Base-by-base conservation (phyloP, 2,113 vertebrate species). In the Tor tambroides region DNA sequence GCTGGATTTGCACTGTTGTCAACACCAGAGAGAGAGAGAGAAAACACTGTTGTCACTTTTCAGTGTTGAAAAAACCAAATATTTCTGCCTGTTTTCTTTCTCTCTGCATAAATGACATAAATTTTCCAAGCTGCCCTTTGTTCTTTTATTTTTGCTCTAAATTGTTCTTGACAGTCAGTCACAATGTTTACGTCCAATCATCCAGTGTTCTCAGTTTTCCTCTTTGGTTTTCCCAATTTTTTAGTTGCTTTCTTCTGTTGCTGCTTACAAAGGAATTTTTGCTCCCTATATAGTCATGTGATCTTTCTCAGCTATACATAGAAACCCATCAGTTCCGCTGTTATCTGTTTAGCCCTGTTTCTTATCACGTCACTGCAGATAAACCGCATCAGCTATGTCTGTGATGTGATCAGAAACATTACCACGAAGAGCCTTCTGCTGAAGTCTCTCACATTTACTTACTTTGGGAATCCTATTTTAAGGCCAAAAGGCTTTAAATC, bases 281-380 rank as follows among this genome's bases (percentile, higher is more conserved):
- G 8, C 5, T 65, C 38, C 38, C 4, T 65, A 46, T 81, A 65
- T 46, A 46, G 80, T 38, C 79, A 63, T 80, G 35, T 4, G 11
- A 63, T 43, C n/a, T 65, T 59, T 65, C 38, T 46, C 15, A 46
- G 38, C 80, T 82, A 67, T 82, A 82, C 80, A 81, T 81, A 81
- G 80, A 81, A 81, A 65, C 43, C 14, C 80, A 82, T 76, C 80
- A 82, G 30, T 38, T 59, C 30, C 5, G 2, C 77, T 59, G n/a
- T 67, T 65, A 46, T 82, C 59, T 30, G 1, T 81, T 41, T 43
- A 65, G 38, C n/a, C 23, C 59, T 28, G 35, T 63, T 81, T 65
- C 79, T 65, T 82, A 19, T 81, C 80, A 43, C 12, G 6, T 30
- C 38, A 46, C 14, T 65, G 59, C 38, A 46, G 59, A 65, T 81